phyloP scores from a whole-genome alignment of 2,113 vertebrate genomes.

The Melanerpes aurifrons region DNA sequence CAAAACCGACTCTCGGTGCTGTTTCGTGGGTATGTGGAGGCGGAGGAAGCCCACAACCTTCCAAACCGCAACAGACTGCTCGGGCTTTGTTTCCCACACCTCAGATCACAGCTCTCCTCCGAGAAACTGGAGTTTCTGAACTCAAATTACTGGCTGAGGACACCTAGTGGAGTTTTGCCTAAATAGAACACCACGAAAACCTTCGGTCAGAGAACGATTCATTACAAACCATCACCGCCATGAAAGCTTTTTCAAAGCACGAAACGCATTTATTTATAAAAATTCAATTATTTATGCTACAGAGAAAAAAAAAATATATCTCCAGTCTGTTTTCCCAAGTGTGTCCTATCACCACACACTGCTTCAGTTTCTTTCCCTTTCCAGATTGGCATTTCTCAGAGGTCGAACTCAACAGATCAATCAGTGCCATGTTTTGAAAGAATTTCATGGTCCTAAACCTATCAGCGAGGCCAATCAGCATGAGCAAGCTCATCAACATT shows the following conservation, averaged over 20 bases:
- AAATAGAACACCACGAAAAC: neutral
- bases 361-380: neutral
- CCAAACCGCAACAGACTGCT: neutral
- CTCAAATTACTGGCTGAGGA: neutral
- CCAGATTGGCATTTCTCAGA: neutral
- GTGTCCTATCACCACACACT: neutral
- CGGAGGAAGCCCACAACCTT: neutral
- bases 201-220: fast-evolving
- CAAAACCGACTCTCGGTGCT: neutral
- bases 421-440: neutral
- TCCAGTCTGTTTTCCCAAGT: neutral
- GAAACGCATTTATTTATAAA: neutral
- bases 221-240: neutral
- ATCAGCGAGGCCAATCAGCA: neutral
- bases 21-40: neutral
- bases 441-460: neutral
- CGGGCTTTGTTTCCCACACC: neutral
- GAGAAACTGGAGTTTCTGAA: neutral
- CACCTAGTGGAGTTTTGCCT: slow-evolving; percentile 36
- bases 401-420: neutral
- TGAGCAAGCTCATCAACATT: neutral
- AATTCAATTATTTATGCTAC: neutral
- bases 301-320: neutral
- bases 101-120: neutral
- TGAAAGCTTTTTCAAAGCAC: neutral